Evolutionary conservation across 92 coral and sea anemone genomes (phyloP), one percentile per base, ranked within the genome.

Genomic region (Ricordea florida): DNA sequence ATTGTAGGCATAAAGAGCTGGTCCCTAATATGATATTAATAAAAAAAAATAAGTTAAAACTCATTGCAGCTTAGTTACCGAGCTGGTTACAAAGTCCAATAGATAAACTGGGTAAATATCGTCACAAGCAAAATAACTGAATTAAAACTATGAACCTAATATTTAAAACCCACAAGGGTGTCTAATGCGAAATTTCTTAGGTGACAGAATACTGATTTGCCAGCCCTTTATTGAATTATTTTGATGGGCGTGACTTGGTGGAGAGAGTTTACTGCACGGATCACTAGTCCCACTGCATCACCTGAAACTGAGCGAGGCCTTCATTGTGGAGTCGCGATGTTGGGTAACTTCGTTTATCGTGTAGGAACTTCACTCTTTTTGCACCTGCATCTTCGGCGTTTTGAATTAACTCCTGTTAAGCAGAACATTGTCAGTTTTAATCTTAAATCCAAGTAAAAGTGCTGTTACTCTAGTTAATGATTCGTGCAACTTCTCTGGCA

Each of bases 341-440:
- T 47, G 35, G 52, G 32, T 72, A 72, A 11, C 52, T 72, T 37
- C 70, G 64, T 33, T 69, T 58, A 46, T 82, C 88, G 53, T 74
- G 57, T 10, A 82, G 88, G 18, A 83, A 76, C 28, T 76, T 83
- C 15, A 83, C 89, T 37, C 59, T 56, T 6, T 27, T 57, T 17
- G 89, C 89, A 20, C 74, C 84, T 0, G 89, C 89, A 30, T 83
- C 89, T 29, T 83, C 89, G 16, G 89, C 89, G 68, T 83, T 83
- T 40, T 83, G 89, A 68, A 83, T 83, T 14, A 83, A 63, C 43
- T 83, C 89, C 89, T 83, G 25, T 1, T 18, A 16, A 6, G 3
- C 37, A 41, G 10, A 0, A 7, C n/a, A n/a, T n/a, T n/a, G n/a
- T n/a, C n/a, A n/a, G n/a, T n/a, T n/a, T n/a, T n/a, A n/a, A n/a